Evolutionary conservation across 2,797 vertebrate genomes (phyloP).

Genomic region (Australoheros facetus): DNA sequence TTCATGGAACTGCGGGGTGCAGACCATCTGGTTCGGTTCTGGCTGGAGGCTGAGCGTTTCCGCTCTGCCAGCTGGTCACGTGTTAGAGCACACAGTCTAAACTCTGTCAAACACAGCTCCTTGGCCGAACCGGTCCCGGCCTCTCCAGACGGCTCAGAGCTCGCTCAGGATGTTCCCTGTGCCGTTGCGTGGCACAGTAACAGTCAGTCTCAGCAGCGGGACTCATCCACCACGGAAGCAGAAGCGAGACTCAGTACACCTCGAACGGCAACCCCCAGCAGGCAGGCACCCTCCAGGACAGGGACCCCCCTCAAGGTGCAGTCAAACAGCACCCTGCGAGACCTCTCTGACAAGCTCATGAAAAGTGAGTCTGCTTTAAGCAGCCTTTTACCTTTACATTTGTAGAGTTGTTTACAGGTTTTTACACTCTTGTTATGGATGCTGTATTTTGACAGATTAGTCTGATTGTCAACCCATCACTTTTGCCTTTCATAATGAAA

Average conservation of each 20-base stretch:
- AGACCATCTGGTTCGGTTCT: constrained; percentile 94
- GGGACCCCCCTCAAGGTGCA: constrained; percentile 83
- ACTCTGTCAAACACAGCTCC: constrained; percentile 96
- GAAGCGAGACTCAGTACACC: constrained; percentile 54
- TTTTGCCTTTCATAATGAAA: background rate
- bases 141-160: constrained; percentile 61
- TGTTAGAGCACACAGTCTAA: constrained; percentile 93
- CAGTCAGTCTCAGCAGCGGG: constrained; percentile 53
- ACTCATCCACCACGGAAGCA: constrained; percentile 67
- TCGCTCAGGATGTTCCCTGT: constrained; percentile 12
- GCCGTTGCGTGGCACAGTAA: constrained; percentile 59
- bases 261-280: constrained; percentile 67
- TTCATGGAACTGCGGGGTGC: constrained; percentile 91
- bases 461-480: background rate
- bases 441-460: background rate
- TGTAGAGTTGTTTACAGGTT: background rate
- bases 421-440: background rate
- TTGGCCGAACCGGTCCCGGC: constrained; percentile 87
- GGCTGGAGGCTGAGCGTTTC: constrained; percentile 96
- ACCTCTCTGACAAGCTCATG: constrained; percentile 93
- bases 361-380: constrained; percentile 87
- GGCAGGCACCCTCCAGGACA: constrained; percentile 80
- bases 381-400: background rate
- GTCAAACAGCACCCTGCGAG: constrained; percentile 83
- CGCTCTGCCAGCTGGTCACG: constrained; percentile 94